Base-by-base conservation (phyloP, 1,140 invertebrate species). In the Drosophila sucinea region DNA sequence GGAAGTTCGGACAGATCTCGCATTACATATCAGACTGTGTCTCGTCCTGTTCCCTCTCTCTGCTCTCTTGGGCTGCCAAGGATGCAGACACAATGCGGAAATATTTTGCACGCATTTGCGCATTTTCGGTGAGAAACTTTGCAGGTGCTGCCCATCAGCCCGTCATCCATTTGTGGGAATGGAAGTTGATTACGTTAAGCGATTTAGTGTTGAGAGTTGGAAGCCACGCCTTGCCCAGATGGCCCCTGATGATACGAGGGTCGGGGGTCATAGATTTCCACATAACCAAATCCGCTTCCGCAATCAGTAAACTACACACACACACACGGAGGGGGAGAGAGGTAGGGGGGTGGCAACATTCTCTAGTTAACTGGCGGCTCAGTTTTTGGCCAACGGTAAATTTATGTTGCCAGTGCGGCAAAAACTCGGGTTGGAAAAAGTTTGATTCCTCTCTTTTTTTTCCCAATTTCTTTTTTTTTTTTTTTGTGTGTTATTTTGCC, bases 221-320 rank as follows among this genome's bases (percentile, higher is more conserved):
- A 11, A 7, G 35, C 10, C 4, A 0, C 35, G 2, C 44, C 40
- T 69, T 66, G 65, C 60, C 74, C 33, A 51, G 35, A 35, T 58
- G 56, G 56, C 25, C 38, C 17, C 17, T 17, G 17, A 58, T 32
- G 17, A 57, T 23, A 33, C 4, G n/a, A 30, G 17, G 32, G 5
- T 32, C 17, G 67, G 55, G 55, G 76, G 55, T 67, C 73, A 81
- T 87, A 80, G 73, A 79, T 87, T 83, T 89, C 65, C 79, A 83
- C 77, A 74, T 77, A 79, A 81, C 84, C 83, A 89, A 87, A 87
- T 87, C 83, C 84, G 83, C 83, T 87, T 87, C 83, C 83, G 83
- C 83, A 87, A 87, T 87, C 83, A 87, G 84, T 89, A 87, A 87
- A 89, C 83, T 83, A 80, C 84, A 87, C 76, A 87, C 77, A 69